Evolutionary conservation across 2,888 invertebrate species (phyloP).

Genomic region (Microctonus aethiopoides): DNA sequence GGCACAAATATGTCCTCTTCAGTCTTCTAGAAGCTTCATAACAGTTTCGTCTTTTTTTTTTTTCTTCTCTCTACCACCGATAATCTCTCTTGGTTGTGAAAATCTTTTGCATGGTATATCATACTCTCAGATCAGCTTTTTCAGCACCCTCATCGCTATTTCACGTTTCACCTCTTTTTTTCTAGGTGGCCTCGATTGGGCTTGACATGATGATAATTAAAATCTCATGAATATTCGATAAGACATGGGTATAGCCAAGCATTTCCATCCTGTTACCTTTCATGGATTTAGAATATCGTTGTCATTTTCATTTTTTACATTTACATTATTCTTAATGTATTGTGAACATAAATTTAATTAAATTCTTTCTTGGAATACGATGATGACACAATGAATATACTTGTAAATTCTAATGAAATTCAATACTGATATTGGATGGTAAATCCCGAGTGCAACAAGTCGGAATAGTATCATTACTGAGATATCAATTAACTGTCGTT

Average conservation of each 20-base stretch:
- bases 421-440: neutral
- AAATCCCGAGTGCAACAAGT: neutral
- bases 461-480: neutral
- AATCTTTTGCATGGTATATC: conserved; percentile 28
- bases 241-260: neutral
- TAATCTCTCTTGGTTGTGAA: conserved; percentile 21
- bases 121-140: conserved; percentile 32
- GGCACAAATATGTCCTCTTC: conserved; percentile 9
- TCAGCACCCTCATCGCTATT: conserved; percentile 15
- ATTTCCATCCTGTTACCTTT: neutral
- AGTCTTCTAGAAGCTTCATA: conserved; percentile 16
- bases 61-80: conserved; percentile 28
- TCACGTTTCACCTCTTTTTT: neutral
- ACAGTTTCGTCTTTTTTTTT: conserved; percentile 20
- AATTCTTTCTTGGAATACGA: too few species aligned
- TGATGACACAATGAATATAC: too few species aligned
- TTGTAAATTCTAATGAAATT: neutral
- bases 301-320: neutral
- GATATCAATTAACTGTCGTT: neutral
- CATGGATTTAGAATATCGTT: neutral
- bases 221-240: conserved; percentile 31
- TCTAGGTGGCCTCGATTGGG: neutral
- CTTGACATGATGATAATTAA: conserved; percentile 27
- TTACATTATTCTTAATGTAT: neutral
- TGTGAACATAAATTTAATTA: neutral